phyloP scores from a whole-genome alignment of 2,888 invertebrate genomes.

The Atrina japonica region DNA sequence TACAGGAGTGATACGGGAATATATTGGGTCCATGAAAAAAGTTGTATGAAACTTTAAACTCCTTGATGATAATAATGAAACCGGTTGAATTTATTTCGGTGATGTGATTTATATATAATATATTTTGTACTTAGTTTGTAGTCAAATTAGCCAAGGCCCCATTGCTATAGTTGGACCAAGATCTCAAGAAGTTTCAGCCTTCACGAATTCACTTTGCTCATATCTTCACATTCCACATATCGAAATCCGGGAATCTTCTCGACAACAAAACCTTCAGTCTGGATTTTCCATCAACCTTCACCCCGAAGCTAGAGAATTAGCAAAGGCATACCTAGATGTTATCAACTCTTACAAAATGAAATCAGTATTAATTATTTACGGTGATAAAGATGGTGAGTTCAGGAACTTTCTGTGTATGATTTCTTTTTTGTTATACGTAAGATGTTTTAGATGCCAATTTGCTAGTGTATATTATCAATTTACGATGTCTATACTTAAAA shows the following conservation, averaged over 20 bases:
- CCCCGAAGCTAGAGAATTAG: conserved; percentile 89
- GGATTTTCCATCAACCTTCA: conserved; percentile 92
- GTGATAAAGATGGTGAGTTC: conserved; percentile 87
- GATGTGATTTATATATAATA: no score
- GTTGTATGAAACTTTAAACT: no score
- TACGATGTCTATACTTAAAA: no score
- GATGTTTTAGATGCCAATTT: no score
- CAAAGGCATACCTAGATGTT: conserved; percentile 90
- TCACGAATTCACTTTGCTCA: conserved; percentile 91
- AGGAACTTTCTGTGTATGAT: no score
- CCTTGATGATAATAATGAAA: no score
- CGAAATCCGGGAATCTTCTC: conserved; percentile 85
- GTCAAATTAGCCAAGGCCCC: conserved; percentile 85
- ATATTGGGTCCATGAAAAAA: no score
- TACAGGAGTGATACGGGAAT: no score
- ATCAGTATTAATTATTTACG: conserved; percentile 92
- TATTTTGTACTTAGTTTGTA: conserved; percentile 71
- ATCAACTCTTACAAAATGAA: conserved; percentile 91
- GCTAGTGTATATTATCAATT: no score
- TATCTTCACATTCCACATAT: conserved; percentile 92
- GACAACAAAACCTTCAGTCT: conserved; percentile 82
- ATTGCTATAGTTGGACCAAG: conserved; percentile 93
- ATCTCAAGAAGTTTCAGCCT: conserved; percentile 85
- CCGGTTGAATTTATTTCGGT: no score
- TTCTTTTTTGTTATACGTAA: no score